Evolutionary conservation across 2,797 vertebrate species (phyloP), one percentile per base, ranked within the genome.

Genomic region (Liparis tanakae): DNA sequence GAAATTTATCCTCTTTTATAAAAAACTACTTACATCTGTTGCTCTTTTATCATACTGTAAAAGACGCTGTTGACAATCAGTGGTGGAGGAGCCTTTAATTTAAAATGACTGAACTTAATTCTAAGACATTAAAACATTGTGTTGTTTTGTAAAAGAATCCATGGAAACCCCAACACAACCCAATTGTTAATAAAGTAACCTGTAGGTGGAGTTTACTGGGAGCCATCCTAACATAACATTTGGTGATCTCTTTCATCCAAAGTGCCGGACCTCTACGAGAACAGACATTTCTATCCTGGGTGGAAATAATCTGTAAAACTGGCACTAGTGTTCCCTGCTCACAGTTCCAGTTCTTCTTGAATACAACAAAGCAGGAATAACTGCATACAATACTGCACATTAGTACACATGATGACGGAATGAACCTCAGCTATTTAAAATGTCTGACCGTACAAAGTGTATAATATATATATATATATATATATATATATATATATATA

Each of bases 391-490:
- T 22, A 50, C 18, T 50, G 4, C 58, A 59, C 58, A 76, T 80
- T 59, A 68, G 72, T 60, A 60, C 72, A 78, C 59, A 76, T 22
- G 59, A 81, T 88, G 87, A 85, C 73, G 76, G 44, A 84, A 73
- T 67, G 39, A 81, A 72, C 55, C 79, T 65, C 75, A 85, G 66
- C 5, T 39, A 66, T 67, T 83, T 33, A 68, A 82, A 81, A 74
- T 12, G 53, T 53, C 68, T 78, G 70, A 77, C 39, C 70, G 82
- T 75, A 81, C 66, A 85, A 79, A 82, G 59, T 58, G 25, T 30
- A 30, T 30, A 30, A n/a, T n/a, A n/a, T n/a, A n/a, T n/a, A n/a
- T n/a, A n/a, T n/a, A n/a, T n/a, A n/a, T n/a, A n/a, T n/a, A n/a
- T n/a, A n/a, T n/a, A n/a, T n/a, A n/a, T n/a, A n/a, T n/a, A n/a